These are phyloP conservation scores for Catagonus wagneri DNA, from an alignment of 2,113 vertebrate genomes.

Conservation along the genomic window DNA sequence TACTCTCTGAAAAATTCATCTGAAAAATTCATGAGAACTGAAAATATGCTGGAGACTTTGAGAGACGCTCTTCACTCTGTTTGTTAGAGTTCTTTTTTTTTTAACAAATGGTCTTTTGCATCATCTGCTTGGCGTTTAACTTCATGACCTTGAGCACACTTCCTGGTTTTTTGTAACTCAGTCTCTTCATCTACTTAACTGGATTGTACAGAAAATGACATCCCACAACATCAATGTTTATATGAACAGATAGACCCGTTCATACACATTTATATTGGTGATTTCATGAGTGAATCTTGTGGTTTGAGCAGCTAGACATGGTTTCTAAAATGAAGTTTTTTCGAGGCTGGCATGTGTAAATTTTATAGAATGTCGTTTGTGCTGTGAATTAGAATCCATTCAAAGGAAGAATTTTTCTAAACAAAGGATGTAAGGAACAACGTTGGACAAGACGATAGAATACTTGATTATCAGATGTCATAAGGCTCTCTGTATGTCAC, in stretches of 20 bases:
- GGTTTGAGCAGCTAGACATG: background rate
- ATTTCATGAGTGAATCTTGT: background rate
- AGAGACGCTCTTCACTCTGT: background rate
- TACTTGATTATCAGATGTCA: background rate
- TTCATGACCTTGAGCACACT: background rate
- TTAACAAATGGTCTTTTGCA: background rate
- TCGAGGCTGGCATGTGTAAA: background rate
- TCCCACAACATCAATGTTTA: background rate
- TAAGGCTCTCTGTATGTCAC: background rate
- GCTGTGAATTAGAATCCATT: conserved; percentile 1
- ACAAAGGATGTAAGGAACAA: background rate
- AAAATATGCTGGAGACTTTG: conserved; percentile 15
- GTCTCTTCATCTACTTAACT: background rate
- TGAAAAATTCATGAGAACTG: conserved; percentile 40
- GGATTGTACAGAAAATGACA: background rate
- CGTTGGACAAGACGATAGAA: background rate
- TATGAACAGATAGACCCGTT: background rate
- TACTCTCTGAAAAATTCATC: conserved; percentile 60
- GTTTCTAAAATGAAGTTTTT: background rate
- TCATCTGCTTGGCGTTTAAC: background rate
- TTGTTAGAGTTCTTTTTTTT: background rate
- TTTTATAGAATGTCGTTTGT: background rate
- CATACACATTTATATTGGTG: background rate
- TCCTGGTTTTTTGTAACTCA: background rate
- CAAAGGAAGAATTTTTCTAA: background rate